Conservation (phyloP, 2,888 invertebrate genomes). For the Saturnia japonica region DNA sequence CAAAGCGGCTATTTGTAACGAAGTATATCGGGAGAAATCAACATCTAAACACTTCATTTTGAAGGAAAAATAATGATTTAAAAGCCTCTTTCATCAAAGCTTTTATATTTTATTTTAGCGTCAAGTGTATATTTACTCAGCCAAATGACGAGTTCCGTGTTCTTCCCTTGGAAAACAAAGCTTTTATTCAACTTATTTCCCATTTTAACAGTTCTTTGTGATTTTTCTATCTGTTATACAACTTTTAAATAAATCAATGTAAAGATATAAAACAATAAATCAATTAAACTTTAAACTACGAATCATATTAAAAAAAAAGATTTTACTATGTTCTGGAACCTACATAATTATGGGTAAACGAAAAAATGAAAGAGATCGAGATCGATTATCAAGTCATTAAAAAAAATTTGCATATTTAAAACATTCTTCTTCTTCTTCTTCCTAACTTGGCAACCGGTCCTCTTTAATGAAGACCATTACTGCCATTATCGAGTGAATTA, state of each 20-base stretch:
- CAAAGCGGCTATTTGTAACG: constrained; percentile 46
- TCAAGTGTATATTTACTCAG: constrained; percentile 2
- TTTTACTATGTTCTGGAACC: no score
- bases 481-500: no score
- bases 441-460: no score
- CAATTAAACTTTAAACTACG: not conserved
- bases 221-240: not conserved
- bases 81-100: not conserved
- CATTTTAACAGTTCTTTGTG: no score
- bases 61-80: constrained; percentile 18
- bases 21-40: constrained; percentile 46
- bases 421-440: no score
- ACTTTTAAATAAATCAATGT: not conserved
- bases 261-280: not conserved
- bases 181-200: not conserved
- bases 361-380: no score
- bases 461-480: no score
- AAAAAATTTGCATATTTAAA: no score
- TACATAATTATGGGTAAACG: no score
- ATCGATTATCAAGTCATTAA: no score
- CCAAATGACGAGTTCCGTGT: constrained; percentile 7
- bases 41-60: constrained; percentile 37
- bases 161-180: not conserved
- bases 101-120: constrained; percentile 9
- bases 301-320: no score